These are phyloP conservation scores for Scrobipalpa costella DNA, from an alignment of 2,888 invertebrate genomes.

Conservation along the genomic window DNA sequence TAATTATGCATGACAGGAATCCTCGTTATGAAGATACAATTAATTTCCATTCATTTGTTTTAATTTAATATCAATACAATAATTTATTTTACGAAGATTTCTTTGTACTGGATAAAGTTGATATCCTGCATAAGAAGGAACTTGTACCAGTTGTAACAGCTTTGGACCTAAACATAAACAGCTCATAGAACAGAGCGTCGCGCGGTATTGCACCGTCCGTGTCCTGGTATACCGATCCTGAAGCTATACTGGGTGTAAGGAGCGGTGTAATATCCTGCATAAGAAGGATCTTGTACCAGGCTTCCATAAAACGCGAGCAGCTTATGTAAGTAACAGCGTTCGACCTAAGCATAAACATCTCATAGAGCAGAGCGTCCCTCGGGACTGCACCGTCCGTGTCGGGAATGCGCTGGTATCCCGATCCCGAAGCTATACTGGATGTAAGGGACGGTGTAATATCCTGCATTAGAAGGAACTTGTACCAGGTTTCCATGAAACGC, in stretches of 20 bases:
- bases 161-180: no score
- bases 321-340: conserved; percentile 18
- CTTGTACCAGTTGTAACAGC: conserved; percentile 15
- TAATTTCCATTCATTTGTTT: no score
- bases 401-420: conserved; percentile 5
- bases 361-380: conserved; percentile 8
- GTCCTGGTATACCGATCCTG: neutral
- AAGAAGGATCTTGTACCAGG: conserved; percentile 8
- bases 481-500: neutral
- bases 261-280: neutral
- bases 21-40: no score
- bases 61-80: no score
- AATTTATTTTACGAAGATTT: no score
- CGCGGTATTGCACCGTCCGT: conserved; percentile 28
- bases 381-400: conserved; percentile 28
- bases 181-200: conserved; percentile 11
- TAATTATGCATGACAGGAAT: no score
- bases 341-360: no score
- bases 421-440: no score
- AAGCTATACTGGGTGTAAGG: no score
- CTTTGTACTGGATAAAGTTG: no score
- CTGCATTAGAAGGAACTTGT: neutral
- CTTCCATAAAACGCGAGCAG: conserved; percentile 1
- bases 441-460: neutral
- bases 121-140: conserved; percentile 6